Conservation (phyloP, 2,888 invertebrate genomes). For the Drosophila planitibia region DNA sequence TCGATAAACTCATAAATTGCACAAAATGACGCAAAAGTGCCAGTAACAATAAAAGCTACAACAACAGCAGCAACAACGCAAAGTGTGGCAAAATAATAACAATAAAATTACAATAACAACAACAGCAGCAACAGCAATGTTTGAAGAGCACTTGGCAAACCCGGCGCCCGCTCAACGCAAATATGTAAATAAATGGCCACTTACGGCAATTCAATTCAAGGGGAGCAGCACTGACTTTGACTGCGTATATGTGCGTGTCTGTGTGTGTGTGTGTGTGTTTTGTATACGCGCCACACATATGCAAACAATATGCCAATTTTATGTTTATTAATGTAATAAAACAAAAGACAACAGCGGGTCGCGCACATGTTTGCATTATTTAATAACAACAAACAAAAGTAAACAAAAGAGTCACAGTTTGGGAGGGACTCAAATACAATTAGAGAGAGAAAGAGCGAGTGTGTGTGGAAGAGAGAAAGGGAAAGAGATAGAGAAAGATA, state of each 20-base stretch:
- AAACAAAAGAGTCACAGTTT: slow-evolving; percentile 6
- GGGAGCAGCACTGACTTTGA: slow-evolving; percentile 14
- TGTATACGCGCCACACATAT: slow-evolving; percentile 44
- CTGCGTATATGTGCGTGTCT: neutral
- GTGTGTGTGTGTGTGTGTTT: slow-evolving; percentile 1
- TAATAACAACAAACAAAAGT: slow-evolving; percentile 50
- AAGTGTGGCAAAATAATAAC: slow-evolving; percentile 71
- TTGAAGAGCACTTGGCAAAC: slow-evolving; percentile 71
- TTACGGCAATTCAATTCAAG: slow-evolving; percentile 73
- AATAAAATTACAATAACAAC: slow-evolving; percentile 64
- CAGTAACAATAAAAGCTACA: slow-evolving; percentile 45
- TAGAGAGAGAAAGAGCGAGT: neutral
- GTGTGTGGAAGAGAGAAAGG: neutral
- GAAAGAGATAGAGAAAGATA: neutral
- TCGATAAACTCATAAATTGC: slow-evolving; percentile 79
- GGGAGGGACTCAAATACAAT: slow-evolving; percentile 2
- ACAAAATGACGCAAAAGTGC: slow-evolving; percentile 68
- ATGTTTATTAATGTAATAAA: slow-evolving; percentile 71
- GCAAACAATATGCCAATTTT: slow-evolving; percentile 73
- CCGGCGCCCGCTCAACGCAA: slow-evolving; percentile 66
- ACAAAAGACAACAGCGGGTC: slow-evolving; percentile 62
- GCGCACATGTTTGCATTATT: slow-evolving; percentile 65
- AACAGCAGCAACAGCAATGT: slow-evolving; percentile 39
- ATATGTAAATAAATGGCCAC: slow-evolving; percentile 82
- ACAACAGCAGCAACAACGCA: slow-evolving; percentile 34